phyloP scores from a whole-genome alignment of 2,113 vertebrate genomes.

The Chaetops frenatus region DNA sequence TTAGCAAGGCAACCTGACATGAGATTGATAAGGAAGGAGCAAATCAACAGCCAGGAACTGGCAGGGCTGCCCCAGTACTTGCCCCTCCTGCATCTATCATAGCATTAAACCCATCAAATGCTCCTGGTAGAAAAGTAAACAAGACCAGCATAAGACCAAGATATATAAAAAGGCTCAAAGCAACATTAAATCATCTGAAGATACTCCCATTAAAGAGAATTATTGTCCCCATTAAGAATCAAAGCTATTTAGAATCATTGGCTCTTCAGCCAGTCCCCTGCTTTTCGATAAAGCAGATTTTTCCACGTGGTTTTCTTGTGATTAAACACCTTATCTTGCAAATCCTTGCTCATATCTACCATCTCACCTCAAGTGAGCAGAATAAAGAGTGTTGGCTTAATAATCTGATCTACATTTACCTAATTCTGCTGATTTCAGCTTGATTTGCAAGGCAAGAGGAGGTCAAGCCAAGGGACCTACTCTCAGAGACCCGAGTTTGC shows the following conservation, averaged over 20 bases:
- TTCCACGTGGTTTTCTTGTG: slow-evolving; percentile 17
- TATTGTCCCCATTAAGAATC: slow-evolving; percentile 55
- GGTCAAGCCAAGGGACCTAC: not conserved
- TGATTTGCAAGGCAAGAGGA: not conserved
- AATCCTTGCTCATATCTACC: not conserved
- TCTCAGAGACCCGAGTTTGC: not conserved
- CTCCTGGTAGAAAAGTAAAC: slow-evolving; percentile 29
- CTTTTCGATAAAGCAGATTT: slow-evolving; percentile 9
- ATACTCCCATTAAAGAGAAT: slow-evolving; percentile 55
- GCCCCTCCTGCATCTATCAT: not conserved
- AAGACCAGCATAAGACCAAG: not conserved
- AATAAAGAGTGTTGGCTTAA: not conserved
- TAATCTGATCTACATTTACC: not conserved
- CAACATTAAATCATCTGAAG: slow-evolving; percentile 52
- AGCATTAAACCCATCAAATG: not conserved
- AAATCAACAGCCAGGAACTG: not conserved
- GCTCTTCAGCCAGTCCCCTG: slow-evolving; percentile 18
- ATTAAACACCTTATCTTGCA: slow-evolving; percentile 3
- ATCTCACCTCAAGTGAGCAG: not conserved
- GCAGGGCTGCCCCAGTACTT: not conserved
- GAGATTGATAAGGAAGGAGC: not conserved
- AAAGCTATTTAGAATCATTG: slow-evolving; percentile 43
- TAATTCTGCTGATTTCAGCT: slow-evolving; percentile 6
- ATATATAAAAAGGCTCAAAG: slow-evolving; percentile 28
- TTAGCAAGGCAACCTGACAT: not conserved